Evolutionary conservation across 1,140 invertebrate genomes (phyloP).

Genomic region (Anastatus disparis): DNA sequence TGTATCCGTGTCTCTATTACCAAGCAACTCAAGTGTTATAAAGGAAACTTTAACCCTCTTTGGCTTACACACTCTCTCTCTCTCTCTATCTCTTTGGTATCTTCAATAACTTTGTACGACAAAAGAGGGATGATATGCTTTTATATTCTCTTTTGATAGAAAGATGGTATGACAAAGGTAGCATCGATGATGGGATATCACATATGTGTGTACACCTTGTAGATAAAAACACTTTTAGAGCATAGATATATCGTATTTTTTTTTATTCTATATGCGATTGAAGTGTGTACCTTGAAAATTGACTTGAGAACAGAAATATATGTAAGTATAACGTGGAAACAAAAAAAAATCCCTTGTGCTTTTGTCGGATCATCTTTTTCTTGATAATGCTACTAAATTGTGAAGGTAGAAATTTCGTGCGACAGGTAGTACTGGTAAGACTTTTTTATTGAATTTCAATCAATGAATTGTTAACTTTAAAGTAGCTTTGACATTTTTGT

Average conservation of each 20-base stretch:
- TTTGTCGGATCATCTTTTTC: not conserved
- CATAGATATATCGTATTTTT: not conserved
- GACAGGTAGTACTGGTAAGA: not conserved
- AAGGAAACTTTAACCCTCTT: constrained; percentile 23
- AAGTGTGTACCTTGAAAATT: constrained; percentile 11
- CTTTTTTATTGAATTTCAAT: no score
- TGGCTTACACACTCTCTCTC: not conserved
- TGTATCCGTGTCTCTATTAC: constrained; percentile 8
- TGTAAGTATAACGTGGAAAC: no score
- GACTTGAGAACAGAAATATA: no score
- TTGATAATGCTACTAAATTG: not conserved
- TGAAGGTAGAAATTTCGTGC: not conserved
- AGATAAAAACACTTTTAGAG: not conserved
- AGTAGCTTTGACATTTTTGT: no score
- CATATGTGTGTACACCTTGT: not conserved
- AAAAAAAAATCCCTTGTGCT: constrained; percentile 18
- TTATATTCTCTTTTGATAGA: constrained; percentile 34
- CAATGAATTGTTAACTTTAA: no score
- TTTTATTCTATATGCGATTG: constrained; percentile 7
- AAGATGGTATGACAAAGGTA: no score
- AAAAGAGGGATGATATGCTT: not conserved
- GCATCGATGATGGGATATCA: constrained; percentile 2
- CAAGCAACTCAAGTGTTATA: not conserved
- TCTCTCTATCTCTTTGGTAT: not conserved
- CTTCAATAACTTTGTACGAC: not conserved